Percentiles rank a stretch among this genome's conserved stretches.
These are phyloP conservation scores for Exocentrus adspersus DNA, from an alignment of 2,888 invertebrate genomes.

Conservation along the genomic window DNA sequence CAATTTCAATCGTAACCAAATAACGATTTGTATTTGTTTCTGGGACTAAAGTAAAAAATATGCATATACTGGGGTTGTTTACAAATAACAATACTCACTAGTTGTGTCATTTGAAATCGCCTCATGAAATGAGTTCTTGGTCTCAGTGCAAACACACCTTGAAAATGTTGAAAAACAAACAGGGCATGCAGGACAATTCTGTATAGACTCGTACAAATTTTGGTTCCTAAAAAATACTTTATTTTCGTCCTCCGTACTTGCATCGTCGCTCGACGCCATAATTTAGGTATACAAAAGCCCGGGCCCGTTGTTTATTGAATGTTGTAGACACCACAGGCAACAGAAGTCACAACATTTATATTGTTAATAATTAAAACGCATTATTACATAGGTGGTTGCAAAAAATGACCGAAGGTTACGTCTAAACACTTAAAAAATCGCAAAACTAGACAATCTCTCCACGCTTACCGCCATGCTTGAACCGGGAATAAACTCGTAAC, in stretches of 20 bases:
- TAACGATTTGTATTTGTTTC: too few relatives aligned
- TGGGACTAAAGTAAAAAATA: neutral
- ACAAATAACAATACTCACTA: slow-evolving; percentile 43
- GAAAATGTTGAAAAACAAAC: slow-evolving; percentile 41
- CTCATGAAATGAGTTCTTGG: slow-evolving; percentile 40
- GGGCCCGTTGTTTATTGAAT: slow-evolving; percentile 34
- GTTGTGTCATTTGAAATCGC: slow-evolving; percentile 44
- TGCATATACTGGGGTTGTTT: slow-evolving; percentile 33
- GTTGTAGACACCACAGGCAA: slow-evolving; percentile 22
- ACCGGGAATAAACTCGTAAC: slow-evolving; percentile 49
- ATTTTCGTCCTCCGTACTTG: slow-evolving; percentile 54
- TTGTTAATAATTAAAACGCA: slow-evolving; percentile 18
- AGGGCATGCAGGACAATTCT: slow-evolving; percentile 38
- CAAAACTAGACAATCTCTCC: slow-evolving; percentile 50
- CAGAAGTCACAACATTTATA: slow-evolving; percentile 35
- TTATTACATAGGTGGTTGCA: slow-evolving; percentile 11
- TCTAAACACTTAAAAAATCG: slow-evolving; percentile 42
- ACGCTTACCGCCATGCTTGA: slow-evolving; percentile 57
- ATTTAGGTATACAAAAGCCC: slow-evolving; percentile 40
- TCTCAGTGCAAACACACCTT: slow-evolving; percentile 48
- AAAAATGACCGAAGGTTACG: slow-evolving; percentile 19
- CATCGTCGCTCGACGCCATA: slow-evolving; percentile 58
- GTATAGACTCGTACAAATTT: slow-evolving; percentile 31
- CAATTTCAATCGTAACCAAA: neutral
- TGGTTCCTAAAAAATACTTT: slow-evolving; percentile 47